Conservation (phyloP, 23 tunicate genomes). For the Styela clava region DNA sequence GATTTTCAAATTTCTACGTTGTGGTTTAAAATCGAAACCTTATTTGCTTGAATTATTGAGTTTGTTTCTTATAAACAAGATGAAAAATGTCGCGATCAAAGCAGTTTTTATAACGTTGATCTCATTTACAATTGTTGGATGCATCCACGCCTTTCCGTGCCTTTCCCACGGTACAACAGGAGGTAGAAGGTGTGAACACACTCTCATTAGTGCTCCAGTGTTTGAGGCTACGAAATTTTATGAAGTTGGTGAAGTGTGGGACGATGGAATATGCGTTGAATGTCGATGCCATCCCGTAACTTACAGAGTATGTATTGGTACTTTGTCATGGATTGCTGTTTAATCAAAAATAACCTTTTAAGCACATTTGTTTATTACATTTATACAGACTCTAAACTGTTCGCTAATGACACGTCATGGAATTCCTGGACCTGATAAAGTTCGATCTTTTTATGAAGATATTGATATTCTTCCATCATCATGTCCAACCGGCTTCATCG, state of each 20-base stretch:
- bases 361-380: too few species aligned
- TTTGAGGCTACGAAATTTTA: not conserved
- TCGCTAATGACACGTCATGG: not conserved
- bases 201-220: too few species aligned
- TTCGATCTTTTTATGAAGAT: not conserved
- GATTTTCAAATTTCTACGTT: too few species aligned
- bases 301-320: not conserved
- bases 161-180: not conserved
- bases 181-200: too few species aligned
- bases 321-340: not conserved
- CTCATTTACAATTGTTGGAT: not conserved
- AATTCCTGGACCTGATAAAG: not conserved
- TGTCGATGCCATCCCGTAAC: not conserved
- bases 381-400: not conserved
- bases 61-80: too few species aligned
- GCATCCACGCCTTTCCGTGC: not conserved
- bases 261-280: not conserved
- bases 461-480: not conserved
- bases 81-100: too few species aligned
- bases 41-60: too few species aligned
- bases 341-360: too few species aligned
- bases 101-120: not conserved
- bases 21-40: too few species aligned
- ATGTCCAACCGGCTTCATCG: not conserved
- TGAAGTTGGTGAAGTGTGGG: not conserved